Conservation (phyloP, 2,113 vertebrate species). For the Antennarius striatus region DNA sequence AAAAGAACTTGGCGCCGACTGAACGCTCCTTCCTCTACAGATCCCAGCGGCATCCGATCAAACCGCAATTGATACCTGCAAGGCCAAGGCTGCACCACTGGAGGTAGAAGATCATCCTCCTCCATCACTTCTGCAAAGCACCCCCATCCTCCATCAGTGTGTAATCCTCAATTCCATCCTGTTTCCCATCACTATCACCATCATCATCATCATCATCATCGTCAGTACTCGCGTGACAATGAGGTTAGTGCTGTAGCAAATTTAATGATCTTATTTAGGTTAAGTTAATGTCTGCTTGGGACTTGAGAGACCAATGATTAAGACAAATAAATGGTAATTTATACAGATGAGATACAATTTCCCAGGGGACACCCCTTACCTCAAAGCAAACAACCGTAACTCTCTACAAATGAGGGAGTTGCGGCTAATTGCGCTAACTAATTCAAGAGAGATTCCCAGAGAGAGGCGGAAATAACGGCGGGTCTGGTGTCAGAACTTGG, state of each 20-base stretch:
- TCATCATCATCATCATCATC: conserved; percentile 29
- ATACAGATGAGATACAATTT: conserved; percentile 15
- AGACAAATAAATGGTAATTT: conserved; percentile 16
- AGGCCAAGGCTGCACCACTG: conserved; percentile 53
- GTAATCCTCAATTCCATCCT: neutral
- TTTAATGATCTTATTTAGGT: conserved; percentile 3
- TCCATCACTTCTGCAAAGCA: neutral
- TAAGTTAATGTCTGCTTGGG: neutral
- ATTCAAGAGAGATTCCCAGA: conserved; percentile 1
- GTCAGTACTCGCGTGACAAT: neutral
- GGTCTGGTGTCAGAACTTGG: neutral
- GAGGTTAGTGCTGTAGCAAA: neutral
- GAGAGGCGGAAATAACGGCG: conserved; percentile 11
- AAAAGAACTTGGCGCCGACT: conserved; percentile 46
- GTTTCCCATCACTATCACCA: conserved; percentile 4
- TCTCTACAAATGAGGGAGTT: conserved; percentile 12
- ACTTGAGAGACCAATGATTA: neutral
- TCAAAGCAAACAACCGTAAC: conserved; percentile 16
- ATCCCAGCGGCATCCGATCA: conserved; percentile 76
- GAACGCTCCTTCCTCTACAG: conserved; percentile 64
- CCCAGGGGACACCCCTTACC: conserved; percentile 9
- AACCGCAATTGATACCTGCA: conserved; percentile 76
- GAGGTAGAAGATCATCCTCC: conserved; percentile 70
- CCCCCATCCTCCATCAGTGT: conserved; percentile 13
- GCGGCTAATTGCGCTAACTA: conserved; percentile 14